Conservation (phyloP, 2,888 invertebrate species). For the Cryptocephalus moraei region DNA sequence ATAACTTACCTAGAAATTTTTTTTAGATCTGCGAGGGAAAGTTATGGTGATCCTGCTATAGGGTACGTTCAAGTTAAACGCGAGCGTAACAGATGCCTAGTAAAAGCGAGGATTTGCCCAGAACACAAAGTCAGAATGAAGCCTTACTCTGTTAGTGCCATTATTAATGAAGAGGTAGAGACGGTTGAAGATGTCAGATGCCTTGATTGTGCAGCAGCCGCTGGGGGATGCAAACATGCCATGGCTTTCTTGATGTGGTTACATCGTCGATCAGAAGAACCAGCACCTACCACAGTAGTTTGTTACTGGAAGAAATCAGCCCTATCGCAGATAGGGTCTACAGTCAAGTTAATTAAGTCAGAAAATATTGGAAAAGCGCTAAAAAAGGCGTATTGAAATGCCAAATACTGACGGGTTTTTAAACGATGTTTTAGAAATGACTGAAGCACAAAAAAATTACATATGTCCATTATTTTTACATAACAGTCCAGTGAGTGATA, state of each 20-base stretch:
- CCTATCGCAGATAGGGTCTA: neutral
- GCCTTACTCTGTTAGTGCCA: constrained; percentile 7
- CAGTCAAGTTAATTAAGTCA: neutral
- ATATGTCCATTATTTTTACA: no score
- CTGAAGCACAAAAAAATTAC: no score
- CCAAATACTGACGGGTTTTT: no score
- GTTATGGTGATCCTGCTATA: constrained; percentile 12
- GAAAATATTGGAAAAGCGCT: no score
- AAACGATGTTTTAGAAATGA: no score
- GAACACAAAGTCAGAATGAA: constrained; percentile 14
- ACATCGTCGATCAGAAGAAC: constrained; percentile 8
- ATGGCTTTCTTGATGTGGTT: constrained; percentile 12
- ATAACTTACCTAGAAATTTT: neutral
- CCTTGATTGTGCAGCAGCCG: constrained; percentile 11
- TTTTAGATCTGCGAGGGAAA: constrained; percentile 5
- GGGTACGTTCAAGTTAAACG: constrained; percentile 17
- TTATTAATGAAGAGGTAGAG: constrained; percentile 8
- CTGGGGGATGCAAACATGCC: constrained; percentile 15
- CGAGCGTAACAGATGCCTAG: constrained; percentile 11
- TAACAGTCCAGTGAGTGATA: no score
- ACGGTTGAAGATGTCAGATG: constrained; percentile 6
- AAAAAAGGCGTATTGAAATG: no score
- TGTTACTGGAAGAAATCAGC: constrained; percentile 4
- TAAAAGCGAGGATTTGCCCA: constrained; percentile 17
- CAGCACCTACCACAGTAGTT: constrained; percentile 5